Percentiles rank a stretch among this genome's conserved stretches.
These are phyloP conservation scores for Drosophila grimshawi DNA, from an alignment of 1,140 invertebrate species.

Conservation along the genomic window DNA sequence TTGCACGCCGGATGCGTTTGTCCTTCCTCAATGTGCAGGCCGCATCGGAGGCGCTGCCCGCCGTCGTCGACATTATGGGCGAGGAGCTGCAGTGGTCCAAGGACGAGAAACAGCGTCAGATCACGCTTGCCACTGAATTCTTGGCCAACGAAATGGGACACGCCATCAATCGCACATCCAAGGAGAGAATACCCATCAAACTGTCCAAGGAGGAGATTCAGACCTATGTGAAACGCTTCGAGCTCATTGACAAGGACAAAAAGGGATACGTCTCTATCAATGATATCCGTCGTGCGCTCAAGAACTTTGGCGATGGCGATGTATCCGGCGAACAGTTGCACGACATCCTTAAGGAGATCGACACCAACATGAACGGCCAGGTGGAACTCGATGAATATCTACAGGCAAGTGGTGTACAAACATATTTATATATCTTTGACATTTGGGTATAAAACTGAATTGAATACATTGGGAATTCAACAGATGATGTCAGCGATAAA, in stretches of 20 bases:
- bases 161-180: constrained; percentile 94
- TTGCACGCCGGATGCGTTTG: constrained; percentile 95
- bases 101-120: constrained; percentile 91
- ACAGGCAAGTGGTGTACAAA: constrained; percentile 89
- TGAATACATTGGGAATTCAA: constrained; percentile 6
- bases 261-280: constrained; percentile 99
- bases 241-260: constrained; percentile 96
- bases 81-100: constrained; percentile 97
- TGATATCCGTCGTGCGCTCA: constrained; percentile 96
- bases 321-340: constrained; percentile 98
- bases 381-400: constrained; percentile 99
- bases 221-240: constrained; percentile 97
- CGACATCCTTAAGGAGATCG: constrained; percentile 98
- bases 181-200: constrained; percentile 96
- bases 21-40: constrained; percentile 99
- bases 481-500: constrained; percentile 99
- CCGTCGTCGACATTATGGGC: constrained; percentile 97
- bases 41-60: constrained; percentile 96
- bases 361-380: constrained; percentile 99
- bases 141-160: constrained; percentile 98
- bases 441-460: not conserved
- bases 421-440: constrained; percentile 1
- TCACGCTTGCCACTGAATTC: constrained; percentile 92
- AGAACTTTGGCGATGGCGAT: constrained; percentile 94
- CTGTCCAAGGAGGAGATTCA: constrained; percentile 97